phyloP scores from a whole-genome alignment of 2,113 vertebrate genomes.

The Gulo gulo region DNA sequence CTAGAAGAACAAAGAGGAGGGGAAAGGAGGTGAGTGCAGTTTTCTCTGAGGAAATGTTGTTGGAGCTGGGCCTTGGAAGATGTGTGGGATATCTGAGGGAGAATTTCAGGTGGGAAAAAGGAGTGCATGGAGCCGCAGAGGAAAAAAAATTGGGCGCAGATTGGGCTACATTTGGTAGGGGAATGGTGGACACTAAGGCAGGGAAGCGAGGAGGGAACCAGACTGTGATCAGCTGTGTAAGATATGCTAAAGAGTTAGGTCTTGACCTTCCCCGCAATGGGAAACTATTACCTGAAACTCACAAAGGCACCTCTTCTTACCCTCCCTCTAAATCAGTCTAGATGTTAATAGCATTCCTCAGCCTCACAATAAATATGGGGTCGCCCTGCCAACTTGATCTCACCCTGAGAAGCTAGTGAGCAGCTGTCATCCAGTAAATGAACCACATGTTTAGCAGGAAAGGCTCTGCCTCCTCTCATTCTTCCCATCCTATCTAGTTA shows the following conservation, averaged over 20 bases:
- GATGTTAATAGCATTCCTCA: conserved; percentile 33
- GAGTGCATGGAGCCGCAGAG: background rate
- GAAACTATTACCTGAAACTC: conserved; percentile 18
- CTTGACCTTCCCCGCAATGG: background rate
- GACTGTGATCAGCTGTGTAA: background rate
- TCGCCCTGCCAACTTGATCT: background rate
- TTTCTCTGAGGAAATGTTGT: background rate
- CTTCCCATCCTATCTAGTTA: background rate
- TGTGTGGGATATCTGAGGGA: background rate
- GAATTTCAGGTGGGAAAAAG: background rate
- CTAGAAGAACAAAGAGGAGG: background rate
- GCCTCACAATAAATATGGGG: background rate
- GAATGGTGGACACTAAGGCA: background rate
- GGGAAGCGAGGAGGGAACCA: no score
- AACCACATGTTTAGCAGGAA: background rate
- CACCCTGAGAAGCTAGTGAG: background rate
- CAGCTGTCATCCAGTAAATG: background rate
- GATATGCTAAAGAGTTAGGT: background rate
- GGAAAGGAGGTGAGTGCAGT: background rate
- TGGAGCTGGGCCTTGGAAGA: background rate
- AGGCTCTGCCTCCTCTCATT: background rate
- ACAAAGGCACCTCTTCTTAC: background rate
- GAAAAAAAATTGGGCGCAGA: background rate
- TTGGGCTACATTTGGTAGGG: background rate
- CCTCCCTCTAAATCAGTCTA: conserved; percentile 30